These are phyloP conservation scores for Carpatolechia fugitivella DNA, from an alignment of 2,888 invertebrate species.

Conservation along the genomic window DNA sequence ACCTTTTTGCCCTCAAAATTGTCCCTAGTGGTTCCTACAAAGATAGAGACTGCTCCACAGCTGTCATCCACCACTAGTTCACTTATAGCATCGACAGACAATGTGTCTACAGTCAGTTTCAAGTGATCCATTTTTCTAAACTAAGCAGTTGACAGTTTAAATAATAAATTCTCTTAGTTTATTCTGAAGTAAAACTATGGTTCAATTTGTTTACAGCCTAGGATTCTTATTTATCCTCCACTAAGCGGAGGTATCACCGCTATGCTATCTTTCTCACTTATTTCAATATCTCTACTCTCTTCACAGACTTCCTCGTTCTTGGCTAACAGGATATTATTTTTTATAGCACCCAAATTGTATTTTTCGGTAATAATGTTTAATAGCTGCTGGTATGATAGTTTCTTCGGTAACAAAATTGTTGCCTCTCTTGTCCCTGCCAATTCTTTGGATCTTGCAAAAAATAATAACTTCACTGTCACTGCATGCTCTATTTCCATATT, in stretches of 20 bases:
- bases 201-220: too few relatives aligned
- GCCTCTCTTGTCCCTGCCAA: slow-evolving; percentile 83
- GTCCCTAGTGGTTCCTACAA: slow-evolving; percentile 93
- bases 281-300: slow-evolving; percentile 69
- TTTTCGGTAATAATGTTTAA: slow-evolving; percentile 78
- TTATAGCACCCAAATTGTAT: slow-evolving; percentile 84
- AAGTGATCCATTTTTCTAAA: slow-evolving; percentile 81
- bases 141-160: background rate
- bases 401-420: slow-evolving; percentile 69
- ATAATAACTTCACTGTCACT: slow-evolving; percentile 84
- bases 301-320: slow-evolving; percentile 89
- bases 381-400: slow-evolving; percentile 78
- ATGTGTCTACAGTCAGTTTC: slow-evolving; percentile 82
- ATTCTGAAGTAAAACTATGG: too few relatives aligned
- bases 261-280: slow-evolving; percentile 87
- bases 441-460: slow-evolving; percentile 95
- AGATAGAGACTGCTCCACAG: slow-evolving; percentile 94
- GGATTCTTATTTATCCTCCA: slow-evolving; percentile 83
- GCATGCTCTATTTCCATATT: slow-evolving; percentile 66
- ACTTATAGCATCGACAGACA: slow-evolving; percentile 84
- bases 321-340: slow-evolving; percentile 86
- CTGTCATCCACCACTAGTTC: slow-evolving; percentile 82
- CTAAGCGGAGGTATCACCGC: slow-evolving; percentile 97
- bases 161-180: background rate
- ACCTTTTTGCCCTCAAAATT: slow-evolving; percentile 89